Base-by-base conservation (phyloP, 1,140 invertebrate genomes). In the Harpegnathos saltator region DNA sequence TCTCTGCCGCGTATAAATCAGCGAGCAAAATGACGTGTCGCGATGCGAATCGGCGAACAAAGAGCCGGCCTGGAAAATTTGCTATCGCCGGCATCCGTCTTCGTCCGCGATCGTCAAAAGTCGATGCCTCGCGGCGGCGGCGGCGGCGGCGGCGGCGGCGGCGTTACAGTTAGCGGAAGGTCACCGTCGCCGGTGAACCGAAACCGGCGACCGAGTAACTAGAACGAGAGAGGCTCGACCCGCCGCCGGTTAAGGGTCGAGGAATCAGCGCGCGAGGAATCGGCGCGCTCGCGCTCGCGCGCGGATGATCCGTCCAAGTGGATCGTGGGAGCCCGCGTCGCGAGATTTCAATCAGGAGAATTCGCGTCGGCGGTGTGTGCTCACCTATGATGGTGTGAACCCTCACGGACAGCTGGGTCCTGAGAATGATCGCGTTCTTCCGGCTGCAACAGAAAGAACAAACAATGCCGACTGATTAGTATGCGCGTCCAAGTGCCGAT, bases 371-470 rank as follows among this genome's bases (percentile, higher is more conserved):
- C 56, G 61, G 22, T 24, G 62, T 9, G 78, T 87, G 95, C 97
- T 98, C 95, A 99, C 99, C 99, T 93, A 99, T 99, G 90, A 99
- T 99, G 77, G 98, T 98, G 95, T 99, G 98, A 58, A 99, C 99
- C 91, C 99, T 96, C 48, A 99, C 98, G 65, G 98, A 98, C 24
- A 99, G 96, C 94, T 99, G 98, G 50, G 99, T 99, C 90, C 99
- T 96, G 84, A 99, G 96, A 87, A 99, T 97, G 92, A 99, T 97
- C 62, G 98, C 98, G 95, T 99, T 99, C 95, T 99, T 99, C 91
- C 98, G 97, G 94, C 99, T 99, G 96, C 56, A 97, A 96, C 92
- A 95, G 50, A 86, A 11, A 68, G 50, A 86, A 59, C 59, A 52
- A 66, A 65, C 65, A 91, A 95, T 93, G 95, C 93, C 92, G 94